Conservation (phyloP, 2,797 vertebrate species). For the Centroberyx gerrardi region DNA sequence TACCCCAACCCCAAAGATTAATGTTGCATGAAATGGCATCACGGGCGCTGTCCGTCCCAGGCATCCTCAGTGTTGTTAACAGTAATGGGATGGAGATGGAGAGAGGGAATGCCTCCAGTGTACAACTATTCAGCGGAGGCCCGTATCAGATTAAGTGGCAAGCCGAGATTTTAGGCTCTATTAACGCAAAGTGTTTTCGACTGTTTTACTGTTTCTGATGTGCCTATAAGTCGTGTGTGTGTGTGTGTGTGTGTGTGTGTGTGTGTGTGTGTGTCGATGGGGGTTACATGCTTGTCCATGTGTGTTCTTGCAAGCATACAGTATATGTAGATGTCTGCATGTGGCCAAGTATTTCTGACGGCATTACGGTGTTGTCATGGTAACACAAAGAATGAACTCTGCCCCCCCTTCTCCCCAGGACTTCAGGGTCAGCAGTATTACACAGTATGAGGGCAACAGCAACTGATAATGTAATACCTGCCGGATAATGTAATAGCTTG, state of each 20-base stretch:
- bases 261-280: constrained; percentile 4
- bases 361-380: constrained; percentile 39
- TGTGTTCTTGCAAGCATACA: not conserved
- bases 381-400: constrained; percentile 24
- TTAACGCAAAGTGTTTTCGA: constrained; percentile 47
- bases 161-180: constrained; percentile 49
- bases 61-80: constrained; percentile 60
- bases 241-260: constrained; percentile 7
- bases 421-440: constrained; percentile 35
- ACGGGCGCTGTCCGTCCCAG: constrained; percentile 58
- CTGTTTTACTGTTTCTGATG: constrained; percentile 33
- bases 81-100: constrained; percentile 58
- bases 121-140: constrained; percentile 41
- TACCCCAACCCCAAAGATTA: constrained; percentile 66
- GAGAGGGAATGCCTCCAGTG: constrained; percentile 31
- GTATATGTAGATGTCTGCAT: constrained; percentile 23
- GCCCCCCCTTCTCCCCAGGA: not conserved
- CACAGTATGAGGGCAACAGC: too few relatives aligned
- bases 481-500: too few relatives aligned
- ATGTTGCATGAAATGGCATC: constrained; percentile 83
- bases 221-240: constrained; percentile 4
- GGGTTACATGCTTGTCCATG: constrained; percentile 9
- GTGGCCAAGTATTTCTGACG: constrained; percentile 42
- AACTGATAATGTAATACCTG: too few relatives aligned
- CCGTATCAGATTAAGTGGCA: constrained; percentile 39